Base-by-base conservation (phyloP, 30 jellyfish, hydroid and myxozoan genomes). In the Aurelia coerulea region DNA sequence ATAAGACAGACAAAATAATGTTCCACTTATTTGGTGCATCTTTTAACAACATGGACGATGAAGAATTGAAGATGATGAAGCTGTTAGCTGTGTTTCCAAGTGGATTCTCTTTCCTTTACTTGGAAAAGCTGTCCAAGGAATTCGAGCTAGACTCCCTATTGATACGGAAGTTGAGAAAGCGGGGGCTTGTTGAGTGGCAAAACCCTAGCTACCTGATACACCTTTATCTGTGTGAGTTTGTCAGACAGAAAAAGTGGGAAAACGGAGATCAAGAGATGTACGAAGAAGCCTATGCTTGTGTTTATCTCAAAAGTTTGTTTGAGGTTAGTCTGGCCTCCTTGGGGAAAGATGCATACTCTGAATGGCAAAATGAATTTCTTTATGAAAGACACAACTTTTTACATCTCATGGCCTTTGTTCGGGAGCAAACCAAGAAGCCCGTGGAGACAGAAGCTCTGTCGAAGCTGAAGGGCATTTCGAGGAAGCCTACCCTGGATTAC, bases 31-130 rank as follows among this genome's bases (percentile, higher is more conserved):
- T 75, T 51, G 46, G n/a, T 16, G 15, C 37, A 53, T 75, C 85
- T 3, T 34, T 75, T 10, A 52, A 75, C 17, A 54, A 42, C 60
- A 52, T 79, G 17, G 66, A 23, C 4, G 59, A 14, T 9, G 52
- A 41, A 14, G 81, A 79, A 31, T 53, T 10, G 23, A 70, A 65
- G 18, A 13, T 79, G 73, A 8, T 79, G 9, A 18, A 53, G 37
- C 5, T 64, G 68, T 35, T 79, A 41, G 90, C 90, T 18, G 90
- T 79, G 73, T 79, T 79, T 37, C 90, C 90, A n/a, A 41, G 81
- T 52, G 6, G 72, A 10, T 79, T 79, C 56, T 63, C 80, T 6
- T 79, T 65, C 56, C 56, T 35, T 1, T 64, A 42, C 66, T 73
- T 65, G 10, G 49, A 65, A 13, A 64, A 63, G 81, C 23, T 62